Evolutionary conservation across 2,113 vertebrate genomes (phyloP).

Genomic region (Lophius piscatorius): DNA sequence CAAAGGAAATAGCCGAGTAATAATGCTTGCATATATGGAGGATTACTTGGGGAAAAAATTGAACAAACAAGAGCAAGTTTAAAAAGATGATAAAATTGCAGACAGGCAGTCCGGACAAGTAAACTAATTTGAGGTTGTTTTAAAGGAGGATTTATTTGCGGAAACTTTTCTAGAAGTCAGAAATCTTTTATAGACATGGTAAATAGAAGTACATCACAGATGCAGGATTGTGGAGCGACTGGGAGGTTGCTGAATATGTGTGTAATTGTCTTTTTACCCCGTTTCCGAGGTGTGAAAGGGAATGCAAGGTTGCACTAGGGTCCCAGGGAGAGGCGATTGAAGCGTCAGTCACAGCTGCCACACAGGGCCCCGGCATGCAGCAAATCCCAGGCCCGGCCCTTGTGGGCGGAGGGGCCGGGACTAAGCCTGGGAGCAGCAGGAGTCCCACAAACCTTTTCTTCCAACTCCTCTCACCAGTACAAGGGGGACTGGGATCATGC

Average conservation of each 20-base stretch:
- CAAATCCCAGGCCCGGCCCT: constrained; percentile 73
- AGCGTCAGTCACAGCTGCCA: constrained; percentile 83
- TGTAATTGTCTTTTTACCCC: constrained; percentile 75
- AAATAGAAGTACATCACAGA: constrained; percentile 47
- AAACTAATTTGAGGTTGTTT: constrained; percentile 69
- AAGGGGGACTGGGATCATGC: constrained; percentile 68
- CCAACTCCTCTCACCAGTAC: constrained; percentile 66
- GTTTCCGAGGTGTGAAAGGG: constrained; percentile 82
- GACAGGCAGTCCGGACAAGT: constrained; percentile 52
- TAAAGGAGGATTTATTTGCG: constrained; percentile 41
- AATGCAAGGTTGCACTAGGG: constrained; percentile 73
- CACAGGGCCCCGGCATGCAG: constrained; percentile 66
- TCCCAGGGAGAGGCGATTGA: constrained; percentile 81
- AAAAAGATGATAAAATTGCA: constrained; percentile 54
- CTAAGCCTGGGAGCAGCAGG: constrained; percentile 72
- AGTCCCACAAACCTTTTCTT: constrained; percentile 76
- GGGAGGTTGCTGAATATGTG: constrained; percentile 71
- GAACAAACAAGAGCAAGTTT: constrained; percentile 58
- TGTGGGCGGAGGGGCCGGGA: constrained; percentile 57
- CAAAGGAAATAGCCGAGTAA: constrained; percentile 53
- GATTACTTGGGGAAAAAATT: constrained; percentile 38
- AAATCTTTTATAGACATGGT: constrained; percentile 51
- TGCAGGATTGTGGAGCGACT: constrained; percentile 42
- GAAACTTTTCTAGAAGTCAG: constrained; percentile 47
- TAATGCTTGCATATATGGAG: constrained; percentile 52